Percentiles rank a stretch among this genome's conserved stretches.
Evolutionary conservation across 2,113 vertebrate genomes (phyloP).

Genomic region (Stomatorhinus ivindoensis): DNA sequence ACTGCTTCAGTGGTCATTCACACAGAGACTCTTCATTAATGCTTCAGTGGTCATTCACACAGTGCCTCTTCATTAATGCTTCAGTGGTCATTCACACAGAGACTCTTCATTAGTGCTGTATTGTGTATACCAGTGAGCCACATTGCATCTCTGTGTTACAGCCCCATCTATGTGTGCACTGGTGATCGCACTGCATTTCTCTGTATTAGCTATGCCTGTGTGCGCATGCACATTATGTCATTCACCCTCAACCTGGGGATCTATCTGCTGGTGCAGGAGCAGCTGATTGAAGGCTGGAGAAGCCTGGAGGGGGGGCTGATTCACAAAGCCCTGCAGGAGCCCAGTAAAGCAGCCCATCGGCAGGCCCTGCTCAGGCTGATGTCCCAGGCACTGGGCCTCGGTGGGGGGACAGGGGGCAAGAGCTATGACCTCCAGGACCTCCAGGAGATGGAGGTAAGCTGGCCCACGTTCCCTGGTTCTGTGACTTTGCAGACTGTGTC

Average conservation of each 20-base stretch:
- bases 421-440: conserved; percentile 52
- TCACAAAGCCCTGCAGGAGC: conserved; percentile 55
- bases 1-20: too few relatives aligned
- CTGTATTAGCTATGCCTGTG: neutral
- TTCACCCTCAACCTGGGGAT: neutral
- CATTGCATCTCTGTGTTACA: neutral
- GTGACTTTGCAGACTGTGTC: neutral
- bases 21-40: too few relatives aligned
- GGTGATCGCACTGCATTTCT: neutral
- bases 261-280: conserved; percentile 38
- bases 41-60: too few relatives aligned
- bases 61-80: neutral
- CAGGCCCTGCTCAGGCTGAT: conserved; percentile 57
- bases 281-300: conserved; percentile 45
- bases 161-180: neutral
- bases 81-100: neutral
- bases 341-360: conserved; percentile 33
- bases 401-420: conserved; percentile 24
- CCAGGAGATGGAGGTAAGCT: conserved; percentile 66
- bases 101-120: neutral
- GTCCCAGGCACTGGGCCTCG: conserved; percentile 58
- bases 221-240: neutral
- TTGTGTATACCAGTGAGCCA: neutral
- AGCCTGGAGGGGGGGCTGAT: conserved; percentile 51
- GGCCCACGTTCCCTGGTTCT: neutral